Conservation (phyloP, 2,797 vertebrate species). For the Kryptopterus vitreolus region DNA sequence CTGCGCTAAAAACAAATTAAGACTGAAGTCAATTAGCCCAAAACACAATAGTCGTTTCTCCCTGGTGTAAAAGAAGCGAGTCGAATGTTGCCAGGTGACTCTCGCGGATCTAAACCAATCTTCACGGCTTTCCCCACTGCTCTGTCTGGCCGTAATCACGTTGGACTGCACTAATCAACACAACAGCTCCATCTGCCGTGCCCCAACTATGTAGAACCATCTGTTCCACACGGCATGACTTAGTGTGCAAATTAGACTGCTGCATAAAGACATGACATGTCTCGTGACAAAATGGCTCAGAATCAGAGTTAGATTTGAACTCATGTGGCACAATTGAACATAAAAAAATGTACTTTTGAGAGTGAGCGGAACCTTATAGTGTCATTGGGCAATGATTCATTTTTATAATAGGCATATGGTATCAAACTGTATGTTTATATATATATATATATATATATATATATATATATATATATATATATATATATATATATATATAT, state of each 20-base stretch:
- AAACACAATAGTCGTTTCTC: slow-evolving; percentile 23
- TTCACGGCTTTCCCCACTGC: slow-evolving; percentile 44
- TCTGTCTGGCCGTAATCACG: slow-evolving; percentile 44
- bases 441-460: not conserved
- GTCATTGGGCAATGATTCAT: not conserved
- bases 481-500: not conserved
- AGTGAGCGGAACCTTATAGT: not conserved
- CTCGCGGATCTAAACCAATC: slow-evolving; percentile 40
- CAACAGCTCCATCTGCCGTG: slow-evolving; percentile 59
- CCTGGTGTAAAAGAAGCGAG: slow-evolving; percentile 1
- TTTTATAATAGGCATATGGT: not conserved
- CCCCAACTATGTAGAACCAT: slow-evolving; percentile 50
- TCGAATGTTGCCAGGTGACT: slow-evolving; percentile 42
- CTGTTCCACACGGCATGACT: slow-evolving; percentile 48
- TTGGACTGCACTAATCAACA: slow-evolving; percentile 53
- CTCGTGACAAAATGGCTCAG: slow-evolving; percentile 18
- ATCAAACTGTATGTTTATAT: not conserved
- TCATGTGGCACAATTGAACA: not conserved
- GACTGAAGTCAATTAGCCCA: slow-evolving; percentile 9
- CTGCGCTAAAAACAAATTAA: slow-evolving; percentile 1
- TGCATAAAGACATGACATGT: not conserved
- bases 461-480: not conserved
- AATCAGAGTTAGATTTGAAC: not conserved
- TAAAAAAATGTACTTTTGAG: not conserved
- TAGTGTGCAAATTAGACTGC: slow-evolving; percentile 36